Evolutionary conservation across 2,797 vertebrate species (phyloP).

Genomic region (Ctenopoma multispine): DNA sequence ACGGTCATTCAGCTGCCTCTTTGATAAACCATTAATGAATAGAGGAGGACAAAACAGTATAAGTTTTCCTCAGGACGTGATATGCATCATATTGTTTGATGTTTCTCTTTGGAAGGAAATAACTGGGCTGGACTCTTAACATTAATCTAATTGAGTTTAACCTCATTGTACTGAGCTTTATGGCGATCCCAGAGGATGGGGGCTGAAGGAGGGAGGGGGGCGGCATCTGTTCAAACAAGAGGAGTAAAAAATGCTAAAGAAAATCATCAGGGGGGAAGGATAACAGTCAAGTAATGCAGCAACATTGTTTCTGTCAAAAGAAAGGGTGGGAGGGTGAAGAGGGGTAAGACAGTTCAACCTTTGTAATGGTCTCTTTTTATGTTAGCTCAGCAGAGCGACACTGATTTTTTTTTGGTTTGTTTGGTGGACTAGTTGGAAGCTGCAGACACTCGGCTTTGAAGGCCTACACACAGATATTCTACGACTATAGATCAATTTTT

Average conservation of each 20-base stretch:
- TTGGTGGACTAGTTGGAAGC: slow-evolving; percentile 44
- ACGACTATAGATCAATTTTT: slow-evolving; percentile 34
- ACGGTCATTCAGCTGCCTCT: slow-evolving; percentile 60
- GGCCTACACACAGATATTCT: slow-evolving; percentile 48
- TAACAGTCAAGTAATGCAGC: slow-evolving; percentile 81
- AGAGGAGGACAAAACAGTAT: slow-evolving; percentile 64
- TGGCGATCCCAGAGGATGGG: slow-evolving; percentile 73
- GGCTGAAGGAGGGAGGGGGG: slow-evolving; percentile 62
- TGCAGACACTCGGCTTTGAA: slow-evolving; percentile 62
- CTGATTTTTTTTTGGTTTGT: slow-evolving; percentile 41
- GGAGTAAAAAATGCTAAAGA: slow-evolving; percentile 80
- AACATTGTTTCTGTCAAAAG: slow-evolving; percentile 82
- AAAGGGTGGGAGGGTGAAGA: slow-evolving; percentile 63
- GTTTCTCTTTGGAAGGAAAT: slow-evolving; percentile 74
- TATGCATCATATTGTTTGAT: slow-evolving; percentile 76
- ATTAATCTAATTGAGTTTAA: slow-evolving; percentile 75
- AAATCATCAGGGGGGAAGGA: slow-evolving; percentile 82
- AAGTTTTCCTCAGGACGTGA: slow-evolving; percentile 57
- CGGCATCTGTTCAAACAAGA: slow-evolving; percentile 87
- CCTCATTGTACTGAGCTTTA: slow-evolving; percentile 73
- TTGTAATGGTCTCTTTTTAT: slow-evolving; percentile 78
- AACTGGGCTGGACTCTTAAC: slow-evolving; percentile 72
- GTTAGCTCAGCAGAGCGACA: slow-evolving; percentile 77
- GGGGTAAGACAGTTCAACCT: slow-evolving; percentile 79
- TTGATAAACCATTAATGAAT: slow-evolving; percentile 77